Conservation (phyloP, 2,113 vertebrate species). For the Protomyctophum bolini region DNA sequence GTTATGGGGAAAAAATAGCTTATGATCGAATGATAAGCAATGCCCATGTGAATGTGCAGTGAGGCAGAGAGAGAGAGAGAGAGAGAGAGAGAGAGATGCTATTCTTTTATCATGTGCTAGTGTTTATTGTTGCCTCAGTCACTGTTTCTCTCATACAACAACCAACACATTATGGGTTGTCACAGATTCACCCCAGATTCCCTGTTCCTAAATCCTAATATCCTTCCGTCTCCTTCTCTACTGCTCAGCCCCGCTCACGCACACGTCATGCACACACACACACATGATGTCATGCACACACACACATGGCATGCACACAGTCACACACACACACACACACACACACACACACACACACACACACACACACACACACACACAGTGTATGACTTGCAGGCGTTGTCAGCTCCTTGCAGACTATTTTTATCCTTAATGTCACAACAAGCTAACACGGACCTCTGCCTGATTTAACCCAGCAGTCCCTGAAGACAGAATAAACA, state of each 20-base stretch:
- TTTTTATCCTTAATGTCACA: conserved; percentile 67
- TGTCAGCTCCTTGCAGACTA: conserved; percentile 59
- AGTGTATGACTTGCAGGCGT: conserved; percentile 42
- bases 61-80: conserved; percentile 14
- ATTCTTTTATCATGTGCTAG: conserved; percentile 41
- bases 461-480: conserved; percentile 59
- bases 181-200: no score
- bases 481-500: conserved; percentile 52
- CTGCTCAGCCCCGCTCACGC: not conserved
- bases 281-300: no score
- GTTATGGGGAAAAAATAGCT: conserved; percentile 3
- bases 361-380: conserved; percentile 29
- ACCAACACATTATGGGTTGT: no score
- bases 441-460: conserved; percentile 54
- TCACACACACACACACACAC: conserved; percentile 7
- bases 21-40: conserved; percentile 35
- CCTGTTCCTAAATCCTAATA: no score
- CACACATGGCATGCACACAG: no score
- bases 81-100: no score
- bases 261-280: no score
- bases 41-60: conserved; percentile 42
- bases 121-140: conserved; percentile 6
- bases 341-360: conserved; percentile 14
- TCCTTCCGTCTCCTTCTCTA: conserved; percentile 4
- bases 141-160: conserved; percentile 9